A percentile compares a stretch with the other conserved stretches of the same genome.
These are phyloP conservation scores for Camponotus fellah DNA, from an alignment of 2,888 invertebrate species.

Conservation along the genomic window DNA sequence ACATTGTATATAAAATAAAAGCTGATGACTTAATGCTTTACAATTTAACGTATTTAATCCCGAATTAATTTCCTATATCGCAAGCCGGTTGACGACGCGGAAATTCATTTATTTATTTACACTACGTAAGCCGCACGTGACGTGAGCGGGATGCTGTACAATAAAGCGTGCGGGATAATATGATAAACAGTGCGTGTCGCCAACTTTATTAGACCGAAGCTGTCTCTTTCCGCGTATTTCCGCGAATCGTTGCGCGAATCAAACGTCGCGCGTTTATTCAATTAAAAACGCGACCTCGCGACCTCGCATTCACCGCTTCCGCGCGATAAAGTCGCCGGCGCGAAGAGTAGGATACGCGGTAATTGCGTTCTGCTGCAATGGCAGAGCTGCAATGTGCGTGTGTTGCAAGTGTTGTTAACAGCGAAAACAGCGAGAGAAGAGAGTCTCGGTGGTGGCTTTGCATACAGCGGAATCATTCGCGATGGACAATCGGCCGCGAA, in stretches of 20 bases:
- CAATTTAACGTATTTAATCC: not conserved
- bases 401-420: constrained; percentile 7
- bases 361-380: constrained; percentile 32
- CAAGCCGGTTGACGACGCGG: not conserved
- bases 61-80: not conserved
- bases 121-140: not conserved
- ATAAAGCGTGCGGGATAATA: constrained; percentile 11
- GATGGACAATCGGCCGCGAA: constrained; percentile 50
- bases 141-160: constrained; percentile 4
- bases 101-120: constrained; percentile 10
- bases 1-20: not conserved
- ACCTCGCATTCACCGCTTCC: not conserved
- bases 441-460: not conserved
- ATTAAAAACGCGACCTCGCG: constrained; percentile 17
- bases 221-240: not conserved
- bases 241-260: not conserved
- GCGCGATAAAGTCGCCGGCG: constrained; percentile 22
- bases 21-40: not conserved
- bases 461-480: constrained; percentile 14
- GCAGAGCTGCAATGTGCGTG: constrained; percentile 5
- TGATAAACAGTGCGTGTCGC: constrained; percentile 12
- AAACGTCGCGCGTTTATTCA: constrained; percentile 2
- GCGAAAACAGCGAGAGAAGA: constrained; percentile 1
- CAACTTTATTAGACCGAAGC: constrained; percentile 31
- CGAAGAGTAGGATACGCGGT: not conserved